phyloP scores from a whole-genome alignment of 2,113 vertebrate genomes.

The Axis porcinus region DNA sequence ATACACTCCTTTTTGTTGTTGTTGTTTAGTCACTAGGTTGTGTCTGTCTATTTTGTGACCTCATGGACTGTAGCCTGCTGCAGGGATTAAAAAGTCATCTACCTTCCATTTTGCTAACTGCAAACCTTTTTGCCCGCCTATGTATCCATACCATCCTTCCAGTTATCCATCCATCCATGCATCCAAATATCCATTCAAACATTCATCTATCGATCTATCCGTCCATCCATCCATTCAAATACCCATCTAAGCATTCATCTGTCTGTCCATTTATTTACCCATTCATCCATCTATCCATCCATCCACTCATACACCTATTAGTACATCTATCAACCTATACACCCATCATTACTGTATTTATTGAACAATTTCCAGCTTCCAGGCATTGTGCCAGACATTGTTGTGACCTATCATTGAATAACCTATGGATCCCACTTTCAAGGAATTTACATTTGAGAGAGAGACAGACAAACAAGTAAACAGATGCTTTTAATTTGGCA shows the following conservation, averaged over 20 bases:
- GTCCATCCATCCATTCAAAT: neutral
- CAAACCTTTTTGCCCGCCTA: accelerated
- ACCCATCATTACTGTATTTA: neutral
- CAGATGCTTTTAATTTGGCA: neutral
- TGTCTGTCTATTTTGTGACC: neutral
- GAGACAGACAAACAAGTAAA: neutral
- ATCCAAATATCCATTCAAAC: neutral
- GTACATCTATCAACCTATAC: neutral
- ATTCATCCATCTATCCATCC: neutral
- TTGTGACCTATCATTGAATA: neutral
- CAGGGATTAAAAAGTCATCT: neutral
- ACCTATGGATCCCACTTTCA: neutral
- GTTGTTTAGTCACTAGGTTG: neutral
- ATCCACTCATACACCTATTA: neutral
- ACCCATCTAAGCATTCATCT: neutral
- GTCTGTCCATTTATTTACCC: neutral
- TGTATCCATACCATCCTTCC: neutral
- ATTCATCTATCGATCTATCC: neutral
- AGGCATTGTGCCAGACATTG: neutral
- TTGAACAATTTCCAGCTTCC: neutral
- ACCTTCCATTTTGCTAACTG: neutral
- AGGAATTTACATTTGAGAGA: neutral
- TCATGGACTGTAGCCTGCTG: neutral
- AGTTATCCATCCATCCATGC: neutral
- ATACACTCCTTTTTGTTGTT: neutral